phyloP scores from a whole-genome alignment of 2,113 vertebrate species.

The Bostrychus sinensis region DNA sequence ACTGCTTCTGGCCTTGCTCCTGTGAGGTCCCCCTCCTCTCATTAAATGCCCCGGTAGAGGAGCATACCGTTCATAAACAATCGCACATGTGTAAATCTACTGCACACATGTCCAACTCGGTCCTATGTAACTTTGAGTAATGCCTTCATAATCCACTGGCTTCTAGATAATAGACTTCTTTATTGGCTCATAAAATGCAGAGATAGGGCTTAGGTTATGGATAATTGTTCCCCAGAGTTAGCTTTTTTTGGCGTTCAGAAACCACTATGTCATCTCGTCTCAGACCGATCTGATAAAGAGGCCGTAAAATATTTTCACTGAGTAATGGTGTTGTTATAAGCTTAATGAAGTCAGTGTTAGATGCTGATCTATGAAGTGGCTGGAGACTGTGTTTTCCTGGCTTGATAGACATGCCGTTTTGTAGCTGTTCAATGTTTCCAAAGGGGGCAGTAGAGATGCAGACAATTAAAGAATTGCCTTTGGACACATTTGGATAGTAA shows the following conservation, averaged over 20 bases:
- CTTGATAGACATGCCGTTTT: too few species aligned
- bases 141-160: constrained; percentile 11
- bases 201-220: constrained; percentile 14
- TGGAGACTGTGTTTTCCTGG: not conserved
- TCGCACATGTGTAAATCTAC: constrained; percentile 11
- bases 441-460: too few species aligned
- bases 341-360: constrained; percentile 23
- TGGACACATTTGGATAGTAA: too few species aligned
- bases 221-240: constrained; percentile 22
- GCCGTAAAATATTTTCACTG: constrained; percentile 14
- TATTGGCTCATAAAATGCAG: constrained; percentile 30
- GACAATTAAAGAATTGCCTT: too few species aligned
- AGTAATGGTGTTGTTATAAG: constrained; percentile 21
- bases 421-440: too few species aligned
- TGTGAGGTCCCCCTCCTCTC: constrained; percentile 13
- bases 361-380: constrained; percentile 22
- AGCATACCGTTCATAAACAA: constrained; percentile 14
- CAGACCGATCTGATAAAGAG: constrained; percentile 24
- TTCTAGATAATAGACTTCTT: constrained; percentile 25
- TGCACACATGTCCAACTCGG: constrained; percentile 1
- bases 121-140: constrained; percentile 8
- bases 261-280: constrained; percentile 25
- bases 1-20: constrained; percentile 31
- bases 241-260: constrained; percentile 8
- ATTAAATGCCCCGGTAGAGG: not conserved